Conservation (phyloP, 2,113 vertebrate genomes). For the Chlorodrepanis virens region DNA sequence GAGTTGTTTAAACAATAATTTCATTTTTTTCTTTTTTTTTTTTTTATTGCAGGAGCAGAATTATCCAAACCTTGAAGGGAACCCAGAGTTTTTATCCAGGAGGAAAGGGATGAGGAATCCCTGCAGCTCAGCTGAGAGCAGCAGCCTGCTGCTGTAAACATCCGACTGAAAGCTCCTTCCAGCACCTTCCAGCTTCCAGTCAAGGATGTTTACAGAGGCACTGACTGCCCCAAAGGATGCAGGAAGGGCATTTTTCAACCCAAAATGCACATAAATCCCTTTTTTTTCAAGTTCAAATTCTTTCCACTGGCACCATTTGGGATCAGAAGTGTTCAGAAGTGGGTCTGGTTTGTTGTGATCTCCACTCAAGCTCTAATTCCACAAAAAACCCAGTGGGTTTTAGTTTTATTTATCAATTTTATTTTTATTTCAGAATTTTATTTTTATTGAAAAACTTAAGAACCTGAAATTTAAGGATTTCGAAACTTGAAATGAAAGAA, state of each 20-base stretch:
- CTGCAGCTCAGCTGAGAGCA: conserved; percentile 51
- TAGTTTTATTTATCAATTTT: not conserved
- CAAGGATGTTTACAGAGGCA: conserved; percentile 99
- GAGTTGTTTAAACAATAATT: not conserved
- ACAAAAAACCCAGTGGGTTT: not conserved
- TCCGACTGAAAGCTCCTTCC: conserved; percentile 98
- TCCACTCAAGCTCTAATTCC: not conserved
- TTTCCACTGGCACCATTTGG: not conserved
- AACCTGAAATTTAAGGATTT: too few species aligned
- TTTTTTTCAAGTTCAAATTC: not conserved
- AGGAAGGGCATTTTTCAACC: not conserved
- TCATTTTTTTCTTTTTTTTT: not conserved
- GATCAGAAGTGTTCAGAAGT: not conserved
- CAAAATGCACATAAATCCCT: not conserved
- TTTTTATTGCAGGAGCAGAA: not conserved
- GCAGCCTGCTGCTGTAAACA: conserved; percentile 99
- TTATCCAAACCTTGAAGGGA: fast-evolving
- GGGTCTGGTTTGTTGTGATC: not conserved
- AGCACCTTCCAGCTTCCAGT: conserved; percentile 95
- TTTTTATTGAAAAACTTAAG: not conserved
- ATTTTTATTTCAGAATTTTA: not conserved
- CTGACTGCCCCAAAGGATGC: conserved; percentile 74
- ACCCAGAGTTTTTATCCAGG: not conserved
- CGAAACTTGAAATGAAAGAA: not conserved
- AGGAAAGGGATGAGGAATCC: not conserved